Percentiles rank a stretch among this genome's conserved stretches.
phyloP scores from a whole-genome alignment of 2,888 invertebrate species.

The Metalampra italica region DNA sequence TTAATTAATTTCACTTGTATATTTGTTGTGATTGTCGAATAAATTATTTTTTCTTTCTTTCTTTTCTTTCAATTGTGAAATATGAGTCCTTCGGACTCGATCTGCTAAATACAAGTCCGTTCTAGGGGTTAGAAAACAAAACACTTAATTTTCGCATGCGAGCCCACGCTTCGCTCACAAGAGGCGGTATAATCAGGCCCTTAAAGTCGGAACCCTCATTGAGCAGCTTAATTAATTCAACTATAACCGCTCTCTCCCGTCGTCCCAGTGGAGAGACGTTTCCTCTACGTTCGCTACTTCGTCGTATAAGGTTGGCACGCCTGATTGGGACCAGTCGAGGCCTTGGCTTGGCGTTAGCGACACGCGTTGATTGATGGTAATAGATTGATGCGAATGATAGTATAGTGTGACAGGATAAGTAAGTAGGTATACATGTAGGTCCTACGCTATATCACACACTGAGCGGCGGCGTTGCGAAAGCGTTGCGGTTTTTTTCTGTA shows the following conservation, averaged over 20 bases:
- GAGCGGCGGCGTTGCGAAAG: too few relatives aligned
- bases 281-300: slow-evolving; percentile 29
- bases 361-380: not conserved
- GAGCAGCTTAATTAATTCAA: slow-evolving; percentile 9
- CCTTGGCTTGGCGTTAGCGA: not conserved
- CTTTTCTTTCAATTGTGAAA: too few relatives aligned
- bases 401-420: too few relatives aligned
- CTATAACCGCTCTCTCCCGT: slow-evolving; percentile 7
- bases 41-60: too few relatives aligned
- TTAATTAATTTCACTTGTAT: too few relatives aligned
- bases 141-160: not conserved
- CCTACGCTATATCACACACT: too few relatives aligned
- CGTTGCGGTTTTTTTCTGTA: too few relatives aligned
- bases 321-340: not conserved
- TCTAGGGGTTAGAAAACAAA: not conserved
- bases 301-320: not conserved
- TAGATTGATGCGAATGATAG: not conserved
- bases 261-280: slow-evolving; percentile 35
- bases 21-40: too few relatives aligned
- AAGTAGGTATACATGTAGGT: too few relatives aligned
- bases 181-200: not conserved
- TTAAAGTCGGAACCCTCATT: not conserved
- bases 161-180: not conserved
- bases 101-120: too few relatives aligned
- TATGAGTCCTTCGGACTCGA: too few relatives aligned